These are phyloP conservation scores for Apis dorsata DNA, from an alignment of 1,140 invertebrate species.

Conservation along the genomic window DNA sequence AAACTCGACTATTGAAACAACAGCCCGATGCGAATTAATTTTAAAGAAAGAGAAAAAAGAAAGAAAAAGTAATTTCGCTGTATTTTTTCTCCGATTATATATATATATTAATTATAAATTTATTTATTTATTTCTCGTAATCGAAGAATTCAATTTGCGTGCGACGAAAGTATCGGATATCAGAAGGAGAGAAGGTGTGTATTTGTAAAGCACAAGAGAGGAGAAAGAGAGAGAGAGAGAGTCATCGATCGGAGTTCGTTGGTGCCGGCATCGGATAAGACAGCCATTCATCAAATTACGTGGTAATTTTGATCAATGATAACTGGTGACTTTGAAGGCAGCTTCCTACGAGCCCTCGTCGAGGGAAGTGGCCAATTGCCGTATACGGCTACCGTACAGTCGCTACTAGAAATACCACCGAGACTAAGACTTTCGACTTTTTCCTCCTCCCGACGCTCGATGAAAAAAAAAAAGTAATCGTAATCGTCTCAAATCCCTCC, in stretches of 20 bases:
- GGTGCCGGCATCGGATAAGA: slow-evolving; percentile 62
- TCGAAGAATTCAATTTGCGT: too few species aligned
- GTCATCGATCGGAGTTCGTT: slow-evolving; percentile 58
- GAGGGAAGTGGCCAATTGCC: slow-evolving; percentile 78
- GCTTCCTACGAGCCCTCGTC: slow-evolving; percentile 76
- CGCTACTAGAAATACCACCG: slow-evolving; percentile 71
- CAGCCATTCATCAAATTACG: slow-evolving; percentile 71
- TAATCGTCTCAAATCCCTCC: too few species aligned
- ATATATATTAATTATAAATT: too few species aligned
- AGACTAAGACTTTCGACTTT: slow-evolving; percentile 54
- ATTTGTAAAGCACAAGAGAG: neutral
- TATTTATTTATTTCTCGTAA: too few species aligned
- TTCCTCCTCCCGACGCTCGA: neutral
- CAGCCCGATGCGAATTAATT: too few species aligned
- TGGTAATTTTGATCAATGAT: slow-evolving; percentile 78
- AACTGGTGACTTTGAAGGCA: slow-evolving; percentile 79
- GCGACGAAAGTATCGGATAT: too few species aligned
- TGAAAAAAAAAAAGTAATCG: too few species aligned
- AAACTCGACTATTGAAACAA: too few species aligned
- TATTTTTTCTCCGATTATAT: too few species aligned
- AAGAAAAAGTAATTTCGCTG: neutral
- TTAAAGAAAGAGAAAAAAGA: neutral
- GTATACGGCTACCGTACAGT: slow-evolving; percentile 76
- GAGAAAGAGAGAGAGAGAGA: slow-evolving; percentile 4
- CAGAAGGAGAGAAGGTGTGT: too few species aligned